Evolutionary conservation across 2,797 vertebrate genomes (phyloP).

Genomic region (Sorex maritimensis): DNA sequence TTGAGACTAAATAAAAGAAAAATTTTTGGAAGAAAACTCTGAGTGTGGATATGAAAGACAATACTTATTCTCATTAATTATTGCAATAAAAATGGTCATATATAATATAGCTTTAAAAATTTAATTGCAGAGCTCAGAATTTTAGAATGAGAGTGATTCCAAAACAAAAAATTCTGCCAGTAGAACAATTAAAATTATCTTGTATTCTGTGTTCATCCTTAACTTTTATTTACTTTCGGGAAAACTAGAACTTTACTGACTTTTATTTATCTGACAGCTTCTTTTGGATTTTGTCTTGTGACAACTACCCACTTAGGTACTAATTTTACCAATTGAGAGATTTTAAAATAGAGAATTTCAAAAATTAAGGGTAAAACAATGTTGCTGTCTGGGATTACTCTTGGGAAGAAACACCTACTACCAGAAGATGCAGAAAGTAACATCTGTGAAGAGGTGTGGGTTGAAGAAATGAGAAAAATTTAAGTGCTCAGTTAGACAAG

Average conservation of each 20-base stretch:
- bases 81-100: slow-evolving; percentile 71
- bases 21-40: slow-evolving; percentile 57
- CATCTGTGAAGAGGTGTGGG: not conserved
- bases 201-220: not conserved
- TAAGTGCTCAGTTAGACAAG: slow-evolving; percentile 21
- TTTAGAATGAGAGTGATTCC: slow-evolving; percentile 68
- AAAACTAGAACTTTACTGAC: not conserved
- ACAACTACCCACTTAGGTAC: not conserved
- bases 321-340: not conserved
- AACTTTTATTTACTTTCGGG: not conserved
- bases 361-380: not conserved
- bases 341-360: slow-evolving; percentile 33
- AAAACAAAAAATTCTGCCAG: slow-evolving; percentile 11
- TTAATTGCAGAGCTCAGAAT: slow-evolving; percentile 59
- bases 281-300: slow-evolving; percentile 43
- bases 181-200: slow-evolving; percentile 36
- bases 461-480: slow-evolving; percentile 14
- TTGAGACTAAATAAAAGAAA: slow-evolving; percentile 70
- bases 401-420: not conserved
- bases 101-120: slow-evolving; percentile 50
- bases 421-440: slow-evolving; percentile 8
- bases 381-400: not conserved
- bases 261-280: slow-evolving; percentile 11
- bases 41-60: slow-evolving; percentile 58
- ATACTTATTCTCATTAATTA: slow-evolving; percentile 56